Base-by-base conservation (phyloP, 2,113 vertebrate genomes). In the Mandrillus leucophaeus region DNA sequence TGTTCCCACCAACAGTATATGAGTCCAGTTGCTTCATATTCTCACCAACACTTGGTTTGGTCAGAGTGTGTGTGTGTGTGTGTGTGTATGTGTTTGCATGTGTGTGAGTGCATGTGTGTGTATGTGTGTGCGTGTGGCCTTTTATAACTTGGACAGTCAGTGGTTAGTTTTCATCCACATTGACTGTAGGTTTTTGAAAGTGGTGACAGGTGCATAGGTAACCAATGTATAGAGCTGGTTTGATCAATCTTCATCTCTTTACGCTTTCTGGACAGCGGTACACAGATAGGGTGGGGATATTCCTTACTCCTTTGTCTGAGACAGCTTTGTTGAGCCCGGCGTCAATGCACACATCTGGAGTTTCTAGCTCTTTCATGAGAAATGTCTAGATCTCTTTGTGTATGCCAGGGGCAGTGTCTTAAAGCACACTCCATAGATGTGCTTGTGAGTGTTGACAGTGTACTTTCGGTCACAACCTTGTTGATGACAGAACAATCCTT, bases 351-450 rank as follows among this genome's bases (percentile, higher is more conserved):
- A 99, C 99, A 18, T 99, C 99, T 4, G 99, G 99, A 88, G 99
- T 99, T 55, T 99, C 99, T 99, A 99, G 99, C 96, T 99, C 99
- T 96, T 99, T 99, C 98, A 99, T 96, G 0, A 99, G 99, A 27
- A 99, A 99, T 98, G 99, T 99, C n/a, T 99, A 99, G 98, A 99
- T 99, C 90, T 99, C 99, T 98, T 99, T 99, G 86, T 99, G 99
- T 73, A 99, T 99, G 0, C 99, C 99, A 0, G 99, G 99, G 25
- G 99, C 99, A 43, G 98, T 88, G 97, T 99, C 98, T 99, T 99
- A 98, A 99, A 99, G 10, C 99, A 98, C 73, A 99, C 95, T 95
- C 99, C 99, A 96, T 99, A 99, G 99, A 99, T 99, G 88, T 99
- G 98, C 96, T 99, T 99, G 98, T 99, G 99, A 88, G 99, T 96